Conservation (phyloP, 2,113 vertebrate genomes). For the Labeo catla region DNA sequence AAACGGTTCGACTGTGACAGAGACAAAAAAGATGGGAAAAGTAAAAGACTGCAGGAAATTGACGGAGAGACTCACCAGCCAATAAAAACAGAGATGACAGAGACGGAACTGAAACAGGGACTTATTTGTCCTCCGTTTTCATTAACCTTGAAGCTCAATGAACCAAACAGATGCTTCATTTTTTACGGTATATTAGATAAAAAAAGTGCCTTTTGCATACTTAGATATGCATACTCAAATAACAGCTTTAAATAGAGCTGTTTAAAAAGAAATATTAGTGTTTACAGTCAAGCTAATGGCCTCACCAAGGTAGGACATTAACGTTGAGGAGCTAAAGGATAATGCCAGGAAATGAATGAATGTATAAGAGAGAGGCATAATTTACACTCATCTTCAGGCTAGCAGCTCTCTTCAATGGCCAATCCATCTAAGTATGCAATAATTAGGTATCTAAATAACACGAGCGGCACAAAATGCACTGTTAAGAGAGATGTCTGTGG, state of each 20-base stretch:
- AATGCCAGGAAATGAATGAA: conserved; percentile 25
- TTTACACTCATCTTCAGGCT: conserved; percentile 24
- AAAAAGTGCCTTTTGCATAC: not conserved
- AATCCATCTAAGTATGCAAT: conserved; percentile 40
- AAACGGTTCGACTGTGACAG: conserved; percentile 65
- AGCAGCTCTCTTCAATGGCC: conserved; percentile 37
- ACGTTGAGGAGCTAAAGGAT: conserved; percentile 29
- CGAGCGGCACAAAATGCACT: conserved; percentile 1
- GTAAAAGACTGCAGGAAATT: not conserved
- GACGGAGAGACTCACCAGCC: conserved; percentile 62
- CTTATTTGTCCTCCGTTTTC: conserved; percentile 70
- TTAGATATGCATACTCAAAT: not conserved
- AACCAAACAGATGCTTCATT: conserved; percentile 59
- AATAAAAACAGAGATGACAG: conserved; percentile 68
- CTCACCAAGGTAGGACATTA: conserved; percentile 41
- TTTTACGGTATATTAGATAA: not conserved
- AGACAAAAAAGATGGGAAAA: conserved; percentile 56
- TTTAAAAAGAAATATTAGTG: conserved; percentile 46
- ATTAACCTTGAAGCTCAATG: conserved; percentile 71
- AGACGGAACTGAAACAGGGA: conserved; percentile 63
- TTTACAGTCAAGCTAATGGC: conserved; percentile 42
- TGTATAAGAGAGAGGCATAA: conserved; percentile 25
- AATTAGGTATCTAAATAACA: conserved; percentile 45
- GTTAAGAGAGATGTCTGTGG: conserved; percentile 8
- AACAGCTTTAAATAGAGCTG: conserved; percentile 25